Conservation (phyloP, 35 echinoderm and acorn worm species). For the Strongylocentrotus purpuratus region DNA sequence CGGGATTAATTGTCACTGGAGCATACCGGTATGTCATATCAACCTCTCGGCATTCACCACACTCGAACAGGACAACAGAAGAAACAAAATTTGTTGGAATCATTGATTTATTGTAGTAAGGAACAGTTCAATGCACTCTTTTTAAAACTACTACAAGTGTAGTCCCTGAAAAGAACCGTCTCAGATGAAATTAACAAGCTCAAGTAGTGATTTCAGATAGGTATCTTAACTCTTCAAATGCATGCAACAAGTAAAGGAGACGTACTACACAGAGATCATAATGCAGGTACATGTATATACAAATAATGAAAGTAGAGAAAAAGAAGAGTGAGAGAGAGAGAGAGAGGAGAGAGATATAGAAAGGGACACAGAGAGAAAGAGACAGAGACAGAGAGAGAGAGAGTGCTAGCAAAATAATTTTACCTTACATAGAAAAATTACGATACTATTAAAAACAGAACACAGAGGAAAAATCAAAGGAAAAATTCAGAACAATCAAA, state of each 20-base stretch:
- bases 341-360: not conserved
- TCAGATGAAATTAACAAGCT: not conserved
- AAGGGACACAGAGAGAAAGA: not conserved
- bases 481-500: not conserved
- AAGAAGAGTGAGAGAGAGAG: not conserved
- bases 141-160: not conserved
- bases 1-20: not conserved
- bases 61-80: not conserved
- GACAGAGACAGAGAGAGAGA: too few relatives aligned
- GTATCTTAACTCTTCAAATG: not conserved
- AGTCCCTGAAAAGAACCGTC: conserved; percentile 8
- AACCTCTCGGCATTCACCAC: not conserved
- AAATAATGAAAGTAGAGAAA: not conserved
- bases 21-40: too few relatives aligned
- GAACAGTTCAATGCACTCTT: not conserved
- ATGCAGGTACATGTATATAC: not conserved
- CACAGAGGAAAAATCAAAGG: not conserved
- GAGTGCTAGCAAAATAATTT: too few relatives aligned
- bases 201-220: not conserved
- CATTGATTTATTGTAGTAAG: not conserved
- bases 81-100: not conserved
- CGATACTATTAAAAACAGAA: not conserved
- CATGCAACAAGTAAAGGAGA: not conserved
- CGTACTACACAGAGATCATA: not conserved
- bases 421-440: not conserved